Percentiles rank a stretch among this genome's conserved stretches.
These are phyloP conservation scores for Prosopocoilus inquinatus DNA, from an alignment of 2,888 invertebrate genomes.

Conservation along the genomic window DNA sequence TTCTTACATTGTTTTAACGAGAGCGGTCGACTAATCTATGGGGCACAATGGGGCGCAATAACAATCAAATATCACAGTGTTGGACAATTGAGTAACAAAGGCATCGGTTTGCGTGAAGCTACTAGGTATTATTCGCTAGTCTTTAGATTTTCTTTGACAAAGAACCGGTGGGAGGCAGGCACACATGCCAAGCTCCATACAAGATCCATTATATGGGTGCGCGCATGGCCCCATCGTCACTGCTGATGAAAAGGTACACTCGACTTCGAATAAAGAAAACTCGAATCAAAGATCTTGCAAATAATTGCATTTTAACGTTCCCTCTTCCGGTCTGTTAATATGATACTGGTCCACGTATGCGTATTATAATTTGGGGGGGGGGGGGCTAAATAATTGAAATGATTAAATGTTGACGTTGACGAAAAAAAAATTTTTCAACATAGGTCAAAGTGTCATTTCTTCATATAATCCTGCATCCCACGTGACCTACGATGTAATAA, in stretches of 20 bases:
- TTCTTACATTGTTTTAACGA: constrained; percentile 21
- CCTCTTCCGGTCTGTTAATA: constrained; percentile 45
- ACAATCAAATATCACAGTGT: constrained; percentile 29
- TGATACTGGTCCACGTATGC: constrained; percentile 31
- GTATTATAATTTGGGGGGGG: no score
- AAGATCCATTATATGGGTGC: constrained; percentile 18
- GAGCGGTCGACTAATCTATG: constrained; percentile 18
- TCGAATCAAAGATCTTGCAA: constrained; percentile 22
- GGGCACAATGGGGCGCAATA: constrained; percentile 17
- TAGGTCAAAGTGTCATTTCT: no score
- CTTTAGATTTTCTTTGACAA: constrained; percentile 6
- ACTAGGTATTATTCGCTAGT: constrained; percentile 18
- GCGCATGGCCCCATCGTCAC: constrained; percentile 3
- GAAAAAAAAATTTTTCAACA: no score
- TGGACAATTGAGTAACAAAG: constrained; percentile 25
- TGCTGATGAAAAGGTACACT: constrained; percentile 20
- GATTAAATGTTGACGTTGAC: no score
- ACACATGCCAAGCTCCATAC: constrained; percentile 19
- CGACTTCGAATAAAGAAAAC: constrained; percentile 20
- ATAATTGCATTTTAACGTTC: constrained; percentile 47
- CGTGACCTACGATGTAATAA: no score
- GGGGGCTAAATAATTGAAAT: no score
- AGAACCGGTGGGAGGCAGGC: constrained; percentile 28
- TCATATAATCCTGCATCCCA: no score
- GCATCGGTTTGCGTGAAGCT: constrained; percentile 21